Conservation (phyloP, 2,797 vertebrate genomes). For the Lates japonicus region DNA sequence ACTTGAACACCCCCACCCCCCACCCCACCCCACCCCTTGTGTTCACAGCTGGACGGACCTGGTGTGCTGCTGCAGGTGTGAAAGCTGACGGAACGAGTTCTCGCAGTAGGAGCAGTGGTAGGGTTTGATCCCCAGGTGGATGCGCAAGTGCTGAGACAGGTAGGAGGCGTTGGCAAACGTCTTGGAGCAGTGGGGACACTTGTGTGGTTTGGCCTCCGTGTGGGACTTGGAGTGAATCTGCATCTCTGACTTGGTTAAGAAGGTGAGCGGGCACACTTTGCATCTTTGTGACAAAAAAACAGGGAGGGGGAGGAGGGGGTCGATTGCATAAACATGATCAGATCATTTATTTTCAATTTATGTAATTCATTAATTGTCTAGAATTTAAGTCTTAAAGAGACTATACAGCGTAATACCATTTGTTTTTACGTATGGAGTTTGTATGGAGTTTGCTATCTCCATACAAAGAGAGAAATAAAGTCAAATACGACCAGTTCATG, state of each 20-base stretch:
- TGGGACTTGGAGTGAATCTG: conserved; percentile 99
- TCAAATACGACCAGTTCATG: neutral
- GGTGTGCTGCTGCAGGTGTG: conserved; percentile 99
- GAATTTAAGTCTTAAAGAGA: neutral
- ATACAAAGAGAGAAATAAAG: neutral
- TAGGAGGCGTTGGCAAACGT: conserved; percentile 99
- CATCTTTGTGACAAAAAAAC: conserved; percentile 85
- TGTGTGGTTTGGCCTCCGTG: conserved; percentile 99
- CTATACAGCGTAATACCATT: neutral
- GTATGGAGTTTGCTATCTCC: too few relatives aligned
- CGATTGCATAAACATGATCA: neutral
- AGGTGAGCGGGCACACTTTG: conserved; percentile 98
- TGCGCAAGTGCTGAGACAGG: conserved; percentile 98
- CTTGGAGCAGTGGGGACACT: conserved; percentile 99
- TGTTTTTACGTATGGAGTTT: neutral
- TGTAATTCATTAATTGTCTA: neutral
- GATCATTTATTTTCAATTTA: neutral
- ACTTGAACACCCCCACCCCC: neutral
- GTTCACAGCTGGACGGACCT: conserved; percentile 85
- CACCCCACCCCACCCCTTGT: too few relatives aligned
- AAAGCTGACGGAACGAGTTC: conserved; percentile 99
- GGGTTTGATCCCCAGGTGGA: conserved; percentile 98
- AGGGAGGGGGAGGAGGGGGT: neutral
- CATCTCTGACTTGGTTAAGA: conserved; percentile 99
- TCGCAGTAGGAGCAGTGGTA: conserved; percentile 99